These are phyloP conservation scores for Capitella teleta DNA, from an alignment of 1,140 invertebrate genomes.

Conservation along the genomic window DNA sequence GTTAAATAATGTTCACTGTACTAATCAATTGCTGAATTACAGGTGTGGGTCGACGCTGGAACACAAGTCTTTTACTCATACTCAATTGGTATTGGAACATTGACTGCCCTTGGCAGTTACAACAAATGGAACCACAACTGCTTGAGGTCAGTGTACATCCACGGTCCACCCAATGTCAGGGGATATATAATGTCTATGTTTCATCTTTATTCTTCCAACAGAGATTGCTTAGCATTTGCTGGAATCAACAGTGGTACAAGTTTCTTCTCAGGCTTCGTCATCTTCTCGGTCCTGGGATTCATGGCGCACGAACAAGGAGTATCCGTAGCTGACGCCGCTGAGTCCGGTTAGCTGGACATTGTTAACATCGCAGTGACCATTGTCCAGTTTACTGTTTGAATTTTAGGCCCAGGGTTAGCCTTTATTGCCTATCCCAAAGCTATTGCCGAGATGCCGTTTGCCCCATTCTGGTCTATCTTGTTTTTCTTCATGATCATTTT, in stretches of 20 bases:
- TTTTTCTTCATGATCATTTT: conserved; percentile 58
- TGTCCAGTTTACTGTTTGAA: no score
- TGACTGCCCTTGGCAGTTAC: conserved; percentile 71
- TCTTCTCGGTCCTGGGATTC: conserved; percentile 38
- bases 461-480: conserved; percentile 69
- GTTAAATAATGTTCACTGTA: no score
- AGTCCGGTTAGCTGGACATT: conserved; percentile 31
- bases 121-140: conserved; percentile 72
- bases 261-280: conserved; percentile 35
- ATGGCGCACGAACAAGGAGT: conserved; percentile 33
- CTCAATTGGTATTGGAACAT: conserved; percentile 62
- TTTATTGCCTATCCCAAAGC: conserved; percentile 80
- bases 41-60: conserved; percentile 69
- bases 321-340: conserved; percentile 29
- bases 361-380: no score
- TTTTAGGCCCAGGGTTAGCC: conserved; percentile 60
- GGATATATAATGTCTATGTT: no score
- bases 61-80: conserved; percentile 75
- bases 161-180: no score
- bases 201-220: conserved; percentile 12
- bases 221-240: conserved; percentile 30
- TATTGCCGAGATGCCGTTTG: conserved; percentile 63
- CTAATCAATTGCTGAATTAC: background rate
- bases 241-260: conserved; percentile 34
- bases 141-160: conserved; percentile 54